Conservation (phyloP, 2,113 vertebrate species). For the Ictidomys tridecemlineatus region DNA sequence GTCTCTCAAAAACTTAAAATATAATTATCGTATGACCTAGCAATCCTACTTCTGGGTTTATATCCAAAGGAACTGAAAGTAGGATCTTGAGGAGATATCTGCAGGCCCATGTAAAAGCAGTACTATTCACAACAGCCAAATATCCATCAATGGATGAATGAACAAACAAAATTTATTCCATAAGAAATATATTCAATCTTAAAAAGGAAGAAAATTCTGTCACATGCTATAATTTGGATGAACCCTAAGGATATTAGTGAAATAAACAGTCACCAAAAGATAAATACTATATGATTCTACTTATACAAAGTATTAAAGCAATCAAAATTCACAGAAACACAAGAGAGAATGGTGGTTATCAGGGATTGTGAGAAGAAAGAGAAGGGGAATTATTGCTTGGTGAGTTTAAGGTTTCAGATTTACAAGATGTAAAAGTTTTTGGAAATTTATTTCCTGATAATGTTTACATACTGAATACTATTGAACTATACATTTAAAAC, state of each 20-base stretch:
- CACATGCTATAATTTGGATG: neutral
- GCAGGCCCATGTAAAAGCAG: neutral
- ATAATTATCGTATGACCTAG: neutral
- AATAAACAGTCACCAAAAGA: neutral
- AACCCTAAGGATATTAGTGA: neutral
- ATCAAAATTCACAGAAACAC: slow-evolving; percentile 19
- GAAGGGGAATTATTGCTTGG: neutral
- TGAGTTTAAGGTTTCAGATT: neutral
- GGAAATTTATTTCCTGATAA: neutral
- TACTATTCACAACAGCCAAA: neutral
- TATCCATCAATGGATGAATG: neutral
- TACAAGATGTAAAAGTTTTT: slow-evolving; percentile 3
- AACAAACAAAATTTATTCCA: neutral
- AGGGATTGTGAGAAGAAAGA: neutral
- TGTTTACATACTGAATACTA: neutral
- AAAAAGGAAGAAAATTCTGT: neutral
- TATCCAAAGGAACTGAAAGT: neutral
- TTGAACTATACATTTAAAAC: neutral
- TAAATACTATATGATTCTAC: neutral
- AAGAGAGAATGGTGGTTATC: neutral
- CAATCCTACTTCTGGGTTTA: slow-evolving; percentile 2
- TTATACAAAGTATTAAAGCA: neutral
- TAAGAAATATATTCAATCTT: neutral
- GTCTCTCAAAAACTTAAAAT: neutral
- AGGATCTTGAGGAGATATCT: neutral